A percentile compares a stretch with the other conserved stretches of the same genome.
phyloP scores from a whole-genome alignment of 2,888 invertebrate species.

The Eupithecia pulchellata region DNA sequence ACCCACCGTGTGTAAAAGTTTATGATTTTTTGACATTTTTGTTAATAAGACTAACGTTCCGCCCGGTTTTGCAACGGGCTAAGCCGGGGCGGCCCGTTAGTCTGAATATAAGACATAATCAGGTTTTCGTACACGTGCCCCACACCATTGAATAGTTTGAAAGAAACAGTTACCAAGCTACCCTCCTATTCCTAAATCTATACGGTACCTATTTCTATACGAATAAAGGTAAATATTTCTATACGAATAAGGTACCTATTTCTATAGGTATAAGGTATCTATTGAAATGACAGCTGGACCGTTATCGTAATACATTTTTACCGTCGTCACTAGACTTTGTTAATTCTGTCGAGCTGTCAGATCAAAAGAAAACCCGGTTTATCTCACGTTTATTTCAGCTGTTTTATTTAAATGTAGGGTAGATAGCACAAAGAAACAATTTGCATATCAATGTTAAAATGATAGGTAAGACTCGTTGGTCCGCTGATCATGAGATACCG shows the following conservation, averaged over 20 bases:
- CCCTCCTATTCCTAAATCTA: not conserved
- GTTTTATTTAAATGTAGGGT: not conserved
- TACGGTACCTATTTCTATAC: not conserved
- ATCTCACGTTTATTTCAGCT: not conserved
- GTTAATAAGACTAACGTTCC: too few relatives aligned
- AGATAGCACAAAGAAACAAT: not conserved
- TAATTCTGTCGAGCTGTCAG: not conserved
- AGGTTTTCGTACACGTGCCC: not conserved
- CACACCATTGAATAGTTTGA: not conserved
- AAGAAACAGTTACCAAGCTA: not conserved
- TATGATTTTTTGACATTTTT: too few relatives aligned
- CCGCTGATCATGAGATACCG: not conserved
- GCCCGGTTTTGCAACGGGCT: too few relatives aligned
- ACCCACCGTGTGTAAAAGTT: too few relatives aligned
- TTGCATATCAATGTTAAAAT: not conserved
- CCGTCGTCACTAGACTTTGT: not conserved
- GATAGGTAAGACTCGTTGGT: not conserved
- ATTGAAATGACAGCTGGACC: slow-evolving; percentile 2
- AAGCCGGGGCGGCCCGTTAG: too few relatives aligned
- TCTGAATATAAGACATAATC: not conserved
- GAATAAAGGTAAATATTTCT: too few relatives aligned
- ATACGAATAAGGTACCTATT: not conserved
- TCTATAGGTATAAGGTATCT: not conserved
- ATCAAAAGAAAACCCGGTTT: not conserved
- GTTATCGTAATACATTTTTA: not conserved